phyloP scores from a whole-genome alignment of 2,888 invertebrate genomes.

The Malthinus seriepunctatus region DNA sequence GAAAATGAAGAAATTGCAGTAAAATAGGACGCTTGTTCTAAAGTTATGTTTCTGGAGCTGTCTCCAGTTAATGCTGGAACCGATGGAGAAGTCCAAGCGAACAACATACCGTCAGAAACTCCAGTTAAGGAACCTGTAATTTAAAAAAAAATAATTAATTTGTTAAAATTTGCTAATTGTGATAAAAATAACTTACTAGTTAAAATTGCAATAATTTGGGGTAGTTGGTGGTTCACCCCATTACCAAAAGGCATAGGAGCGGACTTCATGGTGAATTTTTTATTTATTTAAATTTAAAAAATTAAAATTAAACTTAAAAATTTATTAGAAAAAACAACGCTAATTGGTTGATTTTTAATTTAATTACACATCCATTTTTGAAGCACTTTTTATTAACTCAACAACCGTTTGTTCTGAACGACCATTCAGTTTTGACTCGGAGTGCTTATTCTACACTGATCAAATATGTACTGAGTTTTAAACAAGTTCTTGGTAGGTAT shows the following conservation, averaged over 20 bases:
- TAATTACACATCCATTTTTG: not conserved
- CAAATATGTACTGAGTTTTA: not conserved
- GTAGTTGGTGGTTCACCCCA: slow-evolving; percentile 9
- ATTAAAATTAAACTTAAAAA: not conserved
- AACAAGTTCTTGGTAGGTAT: not conserved
- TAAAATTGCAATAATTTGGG: slow-evolving; percentile 14
- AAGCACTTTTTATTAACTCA: not conserved
- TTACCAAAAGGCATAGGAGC: not conserved
- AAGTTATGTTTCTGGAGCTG: slow-evolving; percentile 9
- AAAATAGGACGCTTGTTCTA: slow-evolving; percentile 3
- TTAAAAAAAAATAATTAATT: no score
- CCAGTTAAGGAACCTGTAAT: slow-evolving; percentile 30
- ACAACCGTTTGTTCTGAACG: no score
- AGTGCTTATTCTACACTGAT: not conserved
- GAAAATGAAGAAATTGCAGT: not conserved
- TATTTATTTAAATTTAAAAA: not conserved
- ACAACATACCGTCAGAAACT: slow-evolving; percentile 24
- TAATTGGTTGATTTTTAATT: not conserved
- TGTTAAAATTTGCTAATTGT: not conserved
- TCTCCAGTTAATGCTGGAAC: slow-evolving; percentile 15
- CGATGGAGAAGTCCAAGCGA: slow-evolving; percentile 31
- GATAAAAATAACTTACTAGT: slow-evolving; percentile 1
- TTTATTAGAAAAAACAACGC: not conserved
- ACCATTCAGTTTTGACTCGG: not conserved
- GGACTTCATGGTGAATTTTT: not conserved